These are phyloP conservation scores for Rhopalosiphum nymphaeae DNA, from an alignment of 2,888 invertebrate species.

Conservation along the genomic window DNA sequence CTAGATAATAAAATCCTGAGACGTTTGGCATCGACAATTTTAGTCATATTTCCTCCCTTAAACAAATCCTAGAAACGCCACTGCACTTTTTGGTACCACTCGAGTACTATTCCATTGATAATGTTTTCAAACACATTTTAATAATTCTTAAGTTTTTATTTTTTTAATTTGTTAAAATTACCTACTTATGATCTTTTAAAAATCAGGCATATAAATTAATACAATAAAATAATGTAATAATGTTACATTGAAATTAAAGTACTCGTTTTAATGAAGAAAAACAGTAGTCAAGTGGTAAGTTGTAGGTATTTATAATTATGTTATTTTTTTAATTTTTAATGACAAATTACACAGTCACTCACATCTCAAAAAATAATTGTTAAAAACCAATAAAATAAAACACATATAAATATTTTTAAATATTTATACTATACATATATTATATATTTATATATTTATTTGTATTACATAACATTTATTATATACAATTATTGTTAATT, in stretches of 20 bases:
- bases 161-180: neutral
- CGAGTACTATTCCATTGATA: neutral
- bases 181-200: neutral
- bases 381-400: neutral
- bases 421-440: too few relatives aligned
- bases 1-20: too few relatives aligned
- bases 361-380: neutral
- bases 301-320: neutral
- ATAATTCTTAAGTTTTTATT: neutral
- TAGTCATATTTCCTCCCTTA: too few relatives aligned
- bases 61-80: too few relatives aligned
- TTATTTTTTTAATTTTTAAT: neutral
- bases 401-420: too few relatives aligned
- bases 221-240: neutral
- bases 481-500: neutral
- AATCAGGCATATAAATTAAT: neutral
- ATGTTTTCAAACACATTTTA: neutral
- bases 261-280: neutral
- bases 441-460: too few relatives aligned
- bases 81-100: neutral
- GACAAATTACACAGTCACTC: neutral
- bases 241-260: neutral
- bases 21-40: too few relatives aligned
- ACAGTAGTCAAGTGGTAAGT: neutral
- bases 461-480: too few relatives aligned